phyloP scores from a whole-genome alignment of 2,888 invertebrate genomes.

The Ashinkailepas kermadecensis region DNA sequence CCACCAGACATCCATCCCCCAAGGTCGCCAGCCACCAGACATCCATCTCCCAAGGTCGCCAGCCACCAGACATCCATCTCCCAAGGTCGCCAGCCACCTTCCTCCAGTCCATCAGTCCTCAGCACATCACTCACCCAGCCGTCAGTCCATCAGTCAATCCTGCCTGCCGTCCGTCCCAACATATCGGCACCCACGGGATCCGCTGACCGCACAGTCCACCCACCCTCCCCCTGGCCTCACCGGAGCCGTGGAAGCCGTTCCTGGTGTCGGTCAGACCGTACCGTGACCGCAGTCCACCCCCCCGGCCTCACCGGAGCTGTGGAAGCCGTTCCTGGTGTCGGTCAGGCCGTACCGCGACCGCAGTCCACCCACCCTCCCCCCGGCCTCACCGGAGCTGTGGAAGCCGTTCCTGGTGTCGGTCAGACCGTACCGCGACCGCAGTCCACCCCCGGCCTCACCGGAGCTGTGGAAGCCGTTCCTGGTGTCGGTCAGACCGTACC shows the following conservation, averaged over 20 bases:
- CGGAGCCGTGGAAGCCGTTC: constrained; percentile 86
- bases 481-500: constrained; percentile 85
- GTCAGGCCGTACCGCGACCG: constrained; percentile 79
- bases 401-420: constrained; percentile 91
- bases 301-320: constrained; percentile 60
- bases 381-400: constrained; percentile 70
- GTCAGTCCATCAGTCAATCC: not conserved
- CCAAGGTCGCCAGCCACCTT: too few relatives aligned
- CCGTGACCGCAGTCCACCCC: constrained; percentile 56
- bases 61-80: too few relatives aligned
- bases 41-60: too few relatives aligned
- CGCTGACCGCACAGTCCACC: constrained; percentile 73
- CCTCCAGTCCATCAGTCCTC: too few relatives aligned
- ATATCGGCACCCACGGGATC: constrained; percentile 53
- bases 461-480: constrained; percentile 92
- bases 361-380: too few relatives aligned
- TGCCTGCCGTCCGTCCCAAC: not conserved
- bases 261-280: constrained; percentile 90
- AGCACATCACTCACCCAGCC: too few relatives aligned
- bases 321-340: constrained; percentile 88
- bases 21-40: too few relatives aligned
- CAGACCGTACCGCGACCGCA: constrained; percentile 76
- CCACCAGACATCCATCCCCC: too few relatives aligned
- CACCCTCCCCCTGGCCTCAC: too few relatives aligned
- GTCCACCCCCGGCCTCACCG: too few relatives aligned